Evolutionary conservation across 2,113 vertebrate genomes (phyloP), one percentile per base, ranked within the genome.

Genomic region (Antennarius striatus): DNA sequence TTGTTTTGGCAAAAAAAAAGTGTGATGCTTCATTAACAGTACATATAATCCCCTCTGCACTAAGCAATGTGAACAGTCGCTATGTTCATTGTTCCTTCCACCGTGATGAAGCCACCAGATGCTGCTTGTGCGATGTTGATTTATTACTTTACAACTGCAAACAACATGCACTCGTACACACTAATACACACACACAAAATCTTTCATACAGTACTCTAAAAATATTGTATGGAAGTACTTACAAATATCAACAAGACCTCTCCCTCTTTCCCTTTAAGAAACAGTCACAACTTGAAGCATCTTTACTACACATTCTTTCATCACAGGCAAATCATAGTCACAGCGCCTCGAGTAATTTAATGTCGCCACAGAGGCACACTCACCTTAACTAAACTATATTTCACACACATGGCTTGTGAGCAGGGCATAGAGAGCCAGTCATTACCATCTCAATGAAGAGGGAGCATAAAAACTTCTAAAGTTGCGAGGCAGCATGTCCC

Each of bases 281-380:
- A 50, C 49, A 73, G 79, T 79, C 68, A 80, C 46, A 78, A 73
- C 60, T 74, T 76, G 80, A 81, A 69, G 57, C 30, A 52, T 49
- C 45, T 45, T 12, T 63, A 72, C 51, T 75, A 57, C 51, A 46
- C 62, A 46, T 70, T 71, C 68, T 86, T 81, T 86, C 85, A 88
- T 90, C 83, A 84, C 71, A 64, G 60, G 22, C 59, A 42, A 77
- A 75, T 86, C 75, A 79, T 49, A 53, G 67, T 83, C 83, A 85
- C 85, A 83, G 67, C 75, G 72, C 59, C 32, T 29, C 72, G 65
- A 77, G 71, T 63, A 53, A 74, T 82, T 80, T 80, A 86, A 86
- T 87, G 85, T 85, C 79, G 68, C 69, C 13, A 7, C 63, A 4
- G 77, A 79, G 82, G 78, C 79, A 86, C 75, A 80, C 63, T 67